Conservation (phyloP, 1,140 invertebrate genomes). For the Drosophila santomea region DNA sequence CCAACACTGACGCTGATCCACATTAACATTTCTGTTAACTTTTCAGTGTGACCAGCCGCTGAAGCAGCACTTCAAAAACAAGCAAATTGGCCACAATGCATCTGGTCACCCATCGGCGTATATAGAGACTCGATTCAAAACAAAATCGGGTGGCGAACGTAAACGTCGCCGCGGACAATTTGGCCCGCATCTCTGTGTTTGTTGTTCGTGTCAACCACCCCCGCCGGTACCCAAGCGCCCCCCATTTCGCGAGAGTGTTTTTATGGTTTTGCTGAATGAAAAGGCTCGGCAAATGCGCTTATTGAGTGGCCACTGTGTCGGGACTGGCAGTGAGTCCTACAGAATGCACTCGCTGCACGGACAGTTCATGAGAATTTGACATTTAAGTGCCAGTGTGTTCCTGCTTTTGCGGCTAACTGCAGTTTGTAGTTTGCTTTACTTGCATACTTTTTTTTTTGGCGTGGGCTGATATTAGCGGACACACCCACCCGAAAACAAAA, state of each 20-base stretch:
- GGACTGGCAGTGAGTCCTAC: neutral
- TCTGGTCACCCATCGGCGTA: too few relatives aligned
- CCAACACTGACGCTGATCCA: too few relatives aligned
- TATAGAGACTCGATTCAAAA: neutral
- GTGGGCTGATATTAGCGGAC: constrained; percentile 67
- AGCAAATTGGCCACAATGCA: too few relatives aligned
- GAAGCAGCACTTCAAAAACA: too few relatives aligned
- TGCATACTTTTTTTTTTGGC: constrained; percentile 17
- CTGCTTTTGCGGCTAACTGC: constrained; percentile 11
- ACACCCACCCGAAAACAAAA: constrained; percentile 72
- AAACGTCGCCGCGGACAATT: neutral
- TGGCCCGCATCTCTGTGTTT: constrained; percentile 4
- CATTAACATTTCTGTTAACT: neutral
- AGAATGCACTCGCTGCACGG: constrained; percentile 34
- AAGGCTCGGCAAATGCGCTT: constrained; percentile 15
- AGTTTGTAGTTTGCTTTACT: constrained; percentile 36
- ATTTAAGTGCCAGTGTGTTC: constrained; percentile 46
- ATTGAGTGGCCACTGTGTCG: constrained; percentile 3
- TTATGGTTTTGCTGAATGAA: constrained; percentile 45
- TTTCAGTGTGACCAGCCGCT: neutral
- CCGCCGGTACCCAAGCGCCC: neutral
- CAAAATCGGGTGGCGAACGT: neutral
- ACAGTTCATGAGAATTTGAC: constrained; percentile 78
- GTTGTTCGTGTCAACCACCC: constrained; percentile 10
- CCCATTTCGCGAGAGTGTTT: constrained; percentile 10